These are phyloP conservation scores for Accipiter cooperii DNA, from an alignment of 2,113 vertebrate genomes.

Conservation along the genomic window DNA sequence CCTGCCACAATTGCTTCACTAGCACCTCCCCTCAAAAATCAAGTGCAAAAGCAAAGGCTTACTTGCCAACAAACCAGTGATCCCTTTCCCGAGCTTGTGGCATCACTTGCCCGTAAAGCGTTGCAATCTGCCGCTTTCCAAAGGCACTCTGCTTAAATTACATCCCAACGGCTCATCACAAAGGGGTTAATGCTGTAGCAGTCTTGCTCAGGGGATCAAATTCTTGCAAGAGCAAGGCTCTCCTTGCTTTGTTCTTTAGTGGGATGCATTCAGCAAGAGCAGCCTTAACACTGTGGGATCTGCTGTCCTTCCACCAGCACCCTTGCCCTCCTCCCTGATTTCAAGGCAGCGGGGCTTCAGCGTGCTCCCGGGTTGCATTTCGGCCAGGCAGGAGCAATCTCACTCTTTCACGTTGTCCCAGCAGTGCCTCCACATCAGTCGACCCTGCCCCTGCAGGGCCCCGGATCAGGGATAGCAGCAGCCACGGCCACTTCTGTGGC, in stretches of 20 bases:
- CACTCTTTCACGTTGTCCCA: not conserved
- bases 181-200: constrained; percentile 16
- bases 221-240: constrained; percentile 23
- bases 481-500: not conserved
- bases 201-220: constrained; percentile 27
- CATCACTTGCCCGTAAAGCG: not conserved
- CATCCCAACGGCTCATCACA: fast-evolving
- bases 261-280: not conserved
- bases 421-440: constrained; percentile 8
- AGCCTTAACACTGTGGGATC: not conserved
- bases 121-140: not conserved
- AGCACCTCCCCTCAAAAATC: not conserved
- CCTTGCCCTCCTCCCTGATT: not conserved
- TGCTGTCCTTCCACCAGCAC: not conserved
- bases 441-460: not conserved
- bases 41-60: not conserved
- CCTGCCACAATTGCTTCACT: not conserved
- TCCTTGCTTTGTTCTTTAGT: constrained; percentile 50
- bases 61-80: not conserved
- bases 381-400: not conserved
- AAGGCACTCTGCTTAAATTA: not conserved
- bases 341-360: not conserved
- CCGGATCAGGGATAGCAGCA: not conserved
- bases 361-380: not conserved
- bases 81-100: not conserved